Percentiles rank a stretch among this genome's conserved stretches.
These are phyloP conservation scores for Synanthedon formicaeformis DNA, from an alignment of 2,888 invertebrate species.

Conservation along the genomic window DNA sequence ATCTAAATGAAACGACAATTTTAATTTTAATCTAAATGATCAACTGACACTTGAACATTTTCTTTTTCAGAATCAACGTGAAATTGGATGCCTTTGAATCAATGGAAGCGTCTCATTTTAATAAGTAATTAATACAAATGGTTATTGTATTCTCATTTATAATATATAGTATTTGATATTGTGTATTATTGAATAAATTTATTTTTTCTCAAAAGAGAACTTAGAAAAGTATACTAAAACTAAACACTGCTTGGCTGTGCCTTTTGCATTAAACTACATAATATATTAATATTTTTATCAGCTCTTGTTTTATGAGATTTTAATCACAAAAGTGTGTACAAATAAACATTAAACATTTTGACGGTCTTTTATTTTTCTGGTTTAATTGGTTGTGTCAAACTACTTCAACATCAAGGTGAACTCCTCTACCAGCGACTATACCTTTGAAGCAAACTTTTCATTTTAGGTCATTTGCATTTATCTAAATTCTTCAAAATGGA, in stretches of 20 bases:
- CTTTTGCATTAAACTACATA: not conserved
- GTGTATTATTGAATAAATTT: no score
- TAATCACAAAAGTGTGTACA: not conserved
- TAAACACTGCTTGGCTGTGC: conserved; percentile 1
- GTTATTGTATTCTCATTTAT: conserved; percentile 1
- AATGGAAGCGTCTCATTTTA: conserved; percentile 75
- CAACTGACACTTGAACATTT: conserved; percentile 1
- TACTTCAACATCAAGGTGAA: no score
- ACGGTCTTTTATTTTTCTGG: no score
- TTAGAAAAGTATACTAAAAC: not conserved
- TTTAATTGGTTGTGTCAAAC: no score
- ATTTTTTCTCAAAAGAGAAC: no score
- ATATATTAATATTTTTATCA: no score
- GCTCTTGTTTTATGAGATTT: not conserved
- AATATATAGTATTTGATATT: conserved; percentile 2
- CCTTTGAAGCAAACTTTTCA: no score
- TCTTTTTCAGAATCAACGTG: conserved; percentile 68
- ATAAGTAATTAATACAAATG: conserved; percentile 35
- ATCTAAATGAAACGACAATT: no score
- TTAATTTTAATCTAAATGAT: no score
- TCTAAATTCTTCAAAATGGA: no score
- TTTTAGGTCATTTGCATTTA: no score
- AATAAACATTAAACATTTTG: not conserved
- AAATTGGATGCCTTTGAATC: conserved; percentile 70
- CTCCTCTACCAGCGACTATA: no score